Percentiles rank a stretch among this genome's conserved stretches.
Evolutionary conservation across 2,888 invertebrate genomes (phyloP).

Genomic region (Minunthozetes semirufus): DNA sequence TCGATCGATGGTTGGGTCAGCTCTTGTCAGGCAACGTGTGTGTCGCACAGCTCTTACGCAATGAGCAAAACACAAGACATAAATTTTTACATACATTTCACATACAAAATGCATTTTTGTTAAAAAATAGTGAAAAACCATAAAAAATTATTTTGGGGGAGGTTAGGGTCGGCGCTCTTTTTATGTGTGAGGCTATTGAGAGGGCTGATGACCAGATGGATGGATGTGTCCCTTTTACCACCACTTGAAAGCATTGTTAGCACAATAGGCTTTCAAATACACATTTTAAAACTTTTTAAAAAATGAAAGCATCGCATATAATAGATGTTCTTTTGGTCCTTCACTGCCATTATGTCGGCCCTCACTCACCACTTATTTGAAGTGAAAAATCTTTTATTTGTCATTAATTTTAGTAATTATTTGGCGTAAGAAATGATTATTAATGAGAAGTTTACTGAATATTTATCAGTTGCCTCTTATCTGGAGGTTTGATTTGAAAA

Average conservation of each 20-base stretch:
- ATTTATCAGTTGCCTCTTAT: background rate
- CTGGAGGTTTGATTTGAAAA: background rate
- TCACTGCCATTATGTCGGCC: background rate
- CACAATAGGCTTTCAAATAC: slow-evolving; percentile 28
- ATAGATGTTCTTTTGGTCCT: slow-evolving; percentile 16
- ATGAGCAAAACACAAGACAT: slow-evolving; percentile 8
- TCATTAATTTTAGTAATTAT: no score
- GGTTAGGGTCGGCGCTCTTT: slow-evolving; percentile 18
- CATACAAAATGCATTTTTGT: slow-evolving; percentile 5
- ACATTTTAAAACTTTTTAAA: slow-evolving; percentile 22
- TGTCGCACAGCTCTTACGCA: slow-evolving; percentile 18
- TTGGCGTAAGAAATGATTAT: no score
- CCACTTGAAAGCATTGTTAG: slow-evolving; percentile 26
- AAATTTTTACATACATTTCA: slow-evolving; percentile 2
- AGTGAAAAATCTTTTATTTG: no score
- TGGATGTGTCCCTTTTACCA: background rate
- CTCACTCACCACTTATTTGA: no score
- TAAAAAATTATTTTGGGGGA: slow-evolving; percentile 30
- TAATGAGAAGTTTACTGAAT: no score
- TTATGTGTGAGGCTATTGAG: background rate
- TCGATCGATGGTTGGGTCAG: slow-evolving; percentile 27
- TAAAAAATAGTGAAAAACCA: slow-evolving; percentile 10
- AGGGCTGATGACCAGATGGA: background rate
- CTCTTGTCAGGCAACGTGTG: slow-evolving; percentile 19
- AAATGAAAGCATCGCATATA: slow-evolving; percentile 20